A percentile compares a stretch with the other conserved stretches of the same genome.
Conservation (phyloP, 2,888 invertebrate species). For the Sphaerophoria taeniata region DNA sequence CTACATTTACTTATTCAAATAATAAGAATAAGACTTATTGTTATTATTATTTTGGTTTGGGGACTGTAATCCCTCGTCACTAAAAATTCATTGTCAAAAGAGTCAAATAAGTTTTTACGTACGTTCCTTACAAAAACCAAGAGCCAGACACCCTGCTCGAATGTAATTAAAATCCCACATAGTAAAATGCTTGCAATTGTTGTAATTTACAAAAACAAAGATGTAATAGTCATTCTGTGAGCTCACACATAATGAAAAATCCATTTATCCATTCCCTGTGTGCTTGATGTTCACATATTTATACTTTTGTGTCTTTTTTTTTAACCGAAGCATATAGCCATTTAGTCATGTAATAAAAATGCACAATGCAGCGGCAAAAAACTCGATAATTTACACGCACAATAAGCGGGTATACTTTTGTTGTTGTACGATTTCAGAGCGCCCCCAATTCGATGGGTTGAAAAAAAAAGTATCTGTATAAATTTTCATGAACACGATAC, state of each 20-base stretch:
- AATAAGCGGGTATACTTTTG: slow-evolving; percentile 30
- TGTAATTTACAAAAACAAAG: not conserved
- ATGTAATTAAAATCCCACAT: slow-evolving; percentile 62
- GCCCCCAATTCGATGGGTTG: slow-evolving; percentile 30
- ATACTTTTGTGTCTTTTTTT: not conserved
- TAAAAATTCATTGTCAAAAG: slow-evolving; percentile 27
- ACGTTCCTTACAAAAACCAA: not conserved
- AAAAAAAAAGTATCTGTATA: not conserved
- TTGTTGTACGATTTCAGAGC: not conserved
- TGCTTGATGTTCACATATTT: not conserved
- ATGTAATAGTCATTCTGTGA: slow-evolving; percentile 18
- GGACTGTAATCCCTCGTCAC: slow-evolving; percentile 9
- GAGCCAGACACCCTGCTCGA: not conserved
- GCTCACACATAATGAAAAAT: slow-evolving; percentile 28
- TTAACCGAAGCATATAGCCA: not conserved
- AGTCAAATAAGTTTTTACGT: slow-evolving; percentile 34
- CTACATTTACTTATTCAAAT: too few species aligned
- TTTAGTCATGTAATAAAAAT: slow-evolving; percentile 66
- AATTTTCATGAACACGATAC: slow-evolving; percentile 45
- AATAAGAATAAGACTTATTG: too few species aligned
- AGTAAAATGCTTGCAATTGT: slow-evolving; percentile 31
- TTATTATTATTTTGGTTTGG: too few species aligned
- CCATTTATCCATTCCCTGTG: slow-evolving; percentile 29
- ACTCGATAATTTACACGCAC: slow-evolving; percentile 9
- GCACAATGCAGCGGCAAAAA: slow-evolving; percentile 26